Percentiles rank a stretch among this genome's conserved stretches.
phyloP scores from a whole-genome alignment of 2,888 invertebrate species.

The Metellina segmentata region DNA sequence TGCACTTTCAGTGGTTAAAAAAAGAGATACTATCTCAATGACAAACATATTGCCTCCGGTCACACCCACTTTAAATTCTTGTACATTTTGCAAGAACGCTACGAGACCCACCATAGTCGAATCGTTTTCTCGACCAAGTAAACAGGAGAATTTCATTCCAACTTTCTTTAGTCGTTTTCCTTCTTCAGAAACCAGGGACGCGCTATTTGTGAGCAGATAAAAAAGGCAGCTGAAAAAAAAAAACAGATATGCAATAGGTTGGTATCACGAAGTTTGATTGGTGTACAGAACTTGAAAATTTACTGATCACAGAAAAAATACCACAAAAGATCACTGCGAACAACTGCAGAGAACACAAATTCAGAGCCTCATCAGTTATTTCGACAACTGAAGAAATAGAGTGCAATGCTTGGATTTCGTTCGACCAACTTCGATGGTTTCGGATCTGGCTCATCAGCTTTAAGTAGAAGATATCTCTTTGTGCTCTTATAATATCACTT shows the following conservation, averaged over 20 bases:
- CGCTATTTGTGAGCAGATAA: neutral
- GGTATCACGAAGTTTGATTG: too few species aligned
- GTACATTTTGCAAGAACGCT: neutral
- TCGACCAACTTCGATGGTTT: neutral
- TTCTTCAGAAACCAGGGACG: neutral
- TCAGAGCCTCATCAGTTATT: neutral
- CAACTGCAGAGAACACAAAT: neutral
- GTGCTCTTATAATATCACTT: neutral
- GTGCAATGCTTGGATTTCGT: neutral
- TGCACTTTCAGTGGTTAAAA: neutral
- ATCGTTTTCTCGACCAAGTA: neutral
- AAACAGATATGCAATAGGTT: neutral
- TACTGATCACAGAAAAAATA: neutral
- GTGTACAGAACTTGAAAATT: neutral
- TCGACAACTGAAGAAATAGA: neutral
- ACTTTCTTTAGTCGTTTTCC: conserved; percentile 3
- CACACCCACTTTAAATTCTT: neutral
- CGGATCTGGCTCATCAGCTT: neutral
- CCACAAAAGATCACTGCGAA: neutral
- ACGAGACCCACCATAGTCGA: neutral
- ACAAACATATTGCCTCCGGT: conserved; percentile 13
- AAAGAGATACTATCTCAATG: neutral
- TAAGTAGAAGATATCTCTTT: neutral
- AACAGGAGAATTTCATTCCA: neutral
- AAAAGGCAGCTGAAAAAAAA: neutral